phyloP scores from a whole-genome alignment of 2,797 vertebrate genomes.

The Sebastiscus albofasciatus region DNA sequence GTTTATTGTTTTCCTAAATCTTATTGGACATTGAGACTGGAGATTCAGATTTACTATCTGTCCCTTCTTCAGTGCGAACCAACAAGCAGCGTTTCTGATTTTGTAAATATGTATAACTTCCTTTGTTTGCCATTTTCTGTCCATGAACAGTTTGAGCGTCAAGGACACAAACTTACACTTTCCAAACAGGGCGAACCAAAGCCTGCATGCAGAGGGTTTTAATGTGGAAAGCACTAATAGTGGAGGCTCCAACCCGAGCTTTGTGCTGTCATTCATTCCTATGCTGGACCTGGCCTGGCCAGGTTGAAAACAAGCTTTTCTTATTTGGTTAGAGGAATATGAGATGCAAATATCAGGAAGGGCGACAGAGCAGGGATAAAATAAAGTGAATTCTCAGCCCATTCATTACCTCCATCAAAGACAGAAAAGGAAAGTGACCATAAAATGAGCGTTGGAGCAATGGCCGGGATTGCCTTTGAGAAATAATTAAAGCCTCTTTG shows the following conservation, averaged over 20 bases:
- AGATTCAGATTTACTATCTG: neutral
- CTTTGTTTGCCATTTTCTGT: neutral
- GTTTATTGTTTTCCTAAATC: neutral
- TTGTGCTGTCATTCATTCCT: slow-evolving; percentile 27
- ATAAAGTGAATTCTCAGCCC: slow-evolving; percentile 67
- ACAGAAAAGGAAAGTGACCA: slow-evolving; percentile 61
- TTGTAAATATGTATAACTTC: neutral
- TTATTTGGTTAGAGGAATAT: slow-evolving; percentile 57
- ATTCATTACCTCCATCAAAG: slow-evolving; percentile 65
- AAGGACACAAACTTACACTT: slow-evolving; percentile 30
- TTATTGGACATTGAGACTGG: neutral
- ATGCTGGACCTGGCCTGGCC: slow-evolving; percentile 30
- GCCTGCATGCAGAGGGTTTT: slow-evolving; percentile 3
- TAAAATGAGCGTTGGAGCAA: slow-evolving; percentile 61
- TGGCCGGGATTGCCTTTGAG: slow-evolving; percentile 71
- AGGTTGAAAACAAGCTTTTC: slow-evolving; percentile 48
- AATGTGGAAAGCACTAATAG: slow-evolving; percentile 10
- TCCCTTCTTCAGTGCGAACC: neutral
- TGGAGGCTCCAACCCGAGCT: neutral
- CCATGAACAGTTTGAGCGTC: slow-evolving; percentile 7
- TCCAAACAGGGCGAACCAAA: neutral
- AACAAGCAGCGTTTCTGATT: neutral
- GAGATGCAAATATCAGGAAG: slow-evolving; percentile 57
- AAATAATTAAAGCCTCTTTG: slow-evolving; percentile 80
- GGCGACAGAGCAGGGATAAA: slow-evolving; percentile 43